Evolutionary conservation across 1,140 invertebrate species (phyloP).

Genomic region (Drosophila pallidifrons): DNA sequence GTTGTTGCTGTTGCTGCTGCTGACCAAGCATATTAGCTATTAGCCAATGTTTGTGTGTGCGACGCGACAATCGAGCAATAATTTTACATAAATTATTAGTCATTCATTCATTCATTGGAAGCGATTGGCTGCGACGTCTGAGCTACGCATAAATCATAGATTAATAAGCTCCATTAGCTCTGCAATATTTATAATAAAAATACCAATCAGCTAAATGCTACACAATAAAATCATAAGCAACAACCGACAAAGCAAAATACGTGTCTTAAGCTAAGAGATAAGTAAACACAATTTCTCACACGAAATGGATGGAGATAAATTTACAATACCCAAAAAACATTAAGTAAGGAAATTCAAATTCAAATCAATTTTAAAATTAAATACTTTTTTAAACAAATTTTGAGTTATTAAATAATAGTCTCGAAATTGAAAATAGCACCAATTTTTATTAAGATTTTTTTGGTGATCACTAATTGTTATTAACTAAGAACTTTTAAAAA

Average conservation of each 20-base stretch:
- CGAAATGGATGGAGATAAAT: too few species aligned
- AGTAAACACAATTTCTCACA: not conserved
- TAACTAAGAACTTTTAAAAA: too few species aligned
- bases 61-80: conserved; percentile 13
- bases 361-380: too few species aligned
- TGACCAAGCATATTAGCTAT: conserved; percentile 22
- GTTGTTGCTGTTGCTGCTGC: not conserved
- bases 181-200: not conserved
- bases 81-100: conserved; percentile 28
- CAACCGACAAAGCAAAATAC: not conserved
- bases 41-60: conserved; percentile 6
- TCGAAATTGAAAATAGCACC: too few species aligned
- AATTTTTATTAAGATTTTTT: too few species aligned
- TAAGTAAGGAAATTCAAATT: too few species aligned
- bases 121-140: not conserved
- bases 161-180: not conserved
- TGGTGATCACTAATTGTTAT: too few species aligned
- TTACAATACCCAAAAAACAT: too few species aligned
- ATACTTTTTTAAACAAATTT: too few species aligned
- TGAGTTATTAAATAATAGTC: too few species aligned
- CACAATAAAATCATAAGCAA: not conserved
- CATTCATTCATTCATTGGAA: conserved; percentile 4
- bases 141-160: conserved; percentile 1
- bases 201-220: not conserved
- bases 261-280: not conserved